Percentiles rank a stretch among this genome's conserved stretches.
These are phyloP conservation scores for Helarctos malayanus DNA, from an alignment of 2,797 vertebrate species.

Conservation along the genomic window DNA sequence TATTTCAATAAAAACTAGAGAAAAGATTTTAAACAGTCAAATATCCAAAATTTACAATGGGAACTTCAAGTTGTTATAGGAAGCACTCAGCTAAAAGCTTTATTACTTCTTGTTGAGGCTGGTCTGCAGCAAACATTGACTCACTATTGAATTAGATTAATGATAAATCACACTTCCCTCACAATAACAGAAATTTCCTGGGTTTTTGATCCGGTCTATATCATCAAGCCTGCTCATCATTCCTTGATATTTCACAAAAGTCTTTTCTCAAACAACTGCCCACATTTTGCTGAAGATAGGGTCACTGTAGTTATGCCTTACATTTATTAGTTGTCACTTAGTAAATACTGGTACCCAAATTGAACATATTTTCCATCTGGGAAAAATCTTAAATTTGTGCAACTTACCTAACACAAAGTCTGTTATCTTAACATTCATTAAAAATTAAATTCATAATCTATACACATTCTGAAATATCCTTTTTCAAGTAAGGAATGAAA, in stretches of 20 bases:
- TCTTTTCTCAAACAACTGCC: not conserved
- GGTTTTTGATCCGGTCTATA: not conserved
- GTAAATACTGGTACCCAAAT: not conserved
- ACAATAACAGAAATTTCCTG: not conserved
- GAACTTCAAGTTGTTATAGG: not conserved
- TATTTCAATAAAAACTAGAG: not conserved
- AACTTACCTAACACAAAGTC: not conserved
- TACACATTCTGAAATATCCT: not conserved
- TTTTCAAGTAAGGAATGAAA: not conserved
- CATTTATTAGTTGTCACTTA: not conserved
- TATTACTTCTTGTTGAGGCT: not conserved
- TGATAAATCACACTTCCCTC: not conserved
- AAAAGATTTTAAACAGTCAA: not conserved
- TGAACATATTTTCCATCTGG: not conserved
- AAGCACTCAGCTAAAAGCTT: not conserved
- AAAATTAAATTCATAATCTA: not conserved
- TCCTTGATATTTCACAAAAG: not conserved
- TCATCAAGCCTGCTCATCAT: not conserved
- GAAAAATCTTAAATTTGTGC: not conserved
- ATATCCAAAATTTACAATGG: not conserved
- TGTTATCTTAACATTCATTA: not conserved
- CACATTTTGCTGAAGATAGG: not conserved
- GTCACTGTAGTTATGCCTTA: not conserved
- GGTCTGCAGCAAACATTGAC: not conserved
- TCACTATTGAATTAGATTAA: not conserved